phyloP scores from a whole-genome alignment of 2,888 invertebrate species.

The Ferdinandea cuprea region DNA sequence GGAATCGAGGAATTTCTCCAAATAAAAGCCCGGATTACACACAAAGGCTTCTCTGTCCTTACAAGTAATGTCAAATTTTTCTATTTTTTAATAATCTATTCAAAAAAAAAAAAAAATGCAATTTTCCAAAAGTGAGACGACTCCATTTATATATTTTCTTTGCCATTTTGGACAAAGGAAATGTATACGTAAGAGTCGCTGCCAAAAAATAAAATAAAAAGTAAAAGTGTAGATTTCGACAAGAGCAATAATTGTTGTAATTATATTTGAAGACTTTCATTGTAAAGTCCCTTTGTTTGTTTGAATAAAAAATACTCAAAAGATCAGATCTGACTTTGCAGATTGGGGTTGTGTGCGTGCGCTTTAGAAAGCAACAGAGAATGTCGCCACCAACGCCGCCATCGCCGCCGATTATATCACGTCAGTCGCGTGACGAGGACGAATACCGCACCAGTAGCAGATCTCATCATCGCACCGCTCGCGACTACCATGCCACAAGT shows the following conservation, averaged over 20 bases:
- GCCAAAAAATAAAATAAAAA: slow-evolving; percentile 46
- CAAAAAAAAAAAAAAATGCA: slow-evolving; percentile 72
- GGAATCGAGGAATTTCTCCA: slow-evolving; percentile 65
- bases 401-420: slow-evolving; percentile 75
- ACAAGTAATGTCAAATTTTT: slow-evolving; percentile 80
- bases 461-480: slow-evolving; percentile 67
- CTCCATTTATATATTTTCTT: slow-evolving; percentile 63
- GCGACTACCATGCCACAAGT: slow-evolving; percentile 75
- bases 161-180: slow-evolving; percentile 62
- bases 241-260: slow-evolving; percentile 64
- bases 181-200: slow-evolving; percentile 53
- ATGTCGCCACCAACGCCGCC: slow-evolving; percentile 73
- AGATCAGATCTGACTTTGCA: slow-evolving; percentile 82
- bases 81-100: slow-evolving; percentile 78
- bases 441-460: slow-evolving; percentile 69
- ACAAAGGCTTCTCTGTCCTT: slow-evolving; percentile 62
- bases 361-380: slow-evolving; percentile 55
- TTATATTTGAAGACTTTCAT: slow-evolving; percentile 49
- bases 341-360: slow-evolving; percentile 76
- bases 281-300: slow-evolving; percentile 50
- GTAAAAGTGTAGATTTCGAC: slow-evolving; percentile 77
- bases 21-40: slow-evolving; percentile 59
- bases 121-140: slow-evolving; percentile 62
- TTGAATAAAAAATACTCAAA: slow-evolving; percentile 78
- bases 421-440: slow-evolving; percentile 74